These are phyloP conservation scores for Poeciliopsis occidentalis DNA, from an alignment of 2,113 vertebrate species.

Conservation along the genomic window DNA sequence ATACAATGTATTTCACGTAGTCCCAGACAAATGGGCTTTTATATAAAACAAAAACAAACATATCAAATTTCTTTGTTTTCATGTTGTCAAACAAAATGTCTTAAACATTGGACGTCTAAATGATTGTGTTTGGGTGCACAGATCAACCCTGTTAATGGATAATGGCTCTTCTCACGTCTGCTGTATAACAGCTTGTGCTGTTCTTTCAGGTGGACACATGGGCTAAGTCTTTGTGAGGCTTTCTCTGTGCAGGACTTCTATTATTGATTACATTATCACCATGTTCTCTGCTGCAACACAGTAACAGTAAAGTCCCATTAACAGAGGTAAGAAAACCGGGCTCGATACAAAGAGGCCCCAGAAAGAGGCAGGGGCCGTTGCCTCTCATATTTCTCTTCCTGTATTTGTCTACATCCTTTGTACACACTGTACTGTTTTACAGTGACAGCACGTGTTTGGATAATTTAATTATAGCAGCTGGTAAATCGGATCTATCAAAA, in stretches of 20 bases:
- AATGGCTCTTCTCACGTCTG: constrained; percentile 11
- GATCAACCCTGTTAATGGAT: constrained; percentile 1
- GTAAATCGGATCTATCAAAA: not conserved
- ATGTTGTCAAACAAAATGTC: not conserved
- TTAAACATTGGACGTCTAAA: not conserved
- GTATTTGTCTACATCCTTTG: not conserved
- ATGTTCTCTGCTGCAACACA: constrained; percentile 47
- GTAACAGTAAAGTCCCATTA: constrained; percentile 56
- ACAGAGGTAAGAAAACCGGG: constrained; percentile 40
- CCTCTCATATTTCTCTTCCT: constrained; percentile 31
- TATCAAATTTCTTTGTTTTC: not conserved
- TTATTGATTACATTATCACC: constrained; percentile 66
- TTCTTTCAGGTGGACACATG: constrained; percentile 31
- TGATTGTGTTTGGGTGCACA: constrained; percentile 1
- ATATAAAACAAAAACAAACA: not conserved
- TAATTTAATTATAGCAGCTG: not conserved
- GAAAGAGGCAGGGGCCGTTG: constrained; percentile 15
- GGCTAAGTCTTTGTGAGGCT: constrained; percentile 26
- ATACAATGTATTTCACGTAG: too few species aligned
- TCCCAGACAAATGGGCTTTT: too few species aligned
- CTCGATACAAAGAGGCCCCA: constrained; percentile 37
- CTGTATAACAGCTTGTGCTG: constrained; percentile 43
- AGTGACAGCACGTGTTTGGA: not conserved
- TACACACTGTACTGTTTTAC: not conserved
- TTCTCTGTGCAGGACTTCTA: constrained; percentile 53